Evolutionary conservation across 2,797 vertebrate genomes (phyloP).

Genomic region (Chrysocyon brachyurus): DNA sequence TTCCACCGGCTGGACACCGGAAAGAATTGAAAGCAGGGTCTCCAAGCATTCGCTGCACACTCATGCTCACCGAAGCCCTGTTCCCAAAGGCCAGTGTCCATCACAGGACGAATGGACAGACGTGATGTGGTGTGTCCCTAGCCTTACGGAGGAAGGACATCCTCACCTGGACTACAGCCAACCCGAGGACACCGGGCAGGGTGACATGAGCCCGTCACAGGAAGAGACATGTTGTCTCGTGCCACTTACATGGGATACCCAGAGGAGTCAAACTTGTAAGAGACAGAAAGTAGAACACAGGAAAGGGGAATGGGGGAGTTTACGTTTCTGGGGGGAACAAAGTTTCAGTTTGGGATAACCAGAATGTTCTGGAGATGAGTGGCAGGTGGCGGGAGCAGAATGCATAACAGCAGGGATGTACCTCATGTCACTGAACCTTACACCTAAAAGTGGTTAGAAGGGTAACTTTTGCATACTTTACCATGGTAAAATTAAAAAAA

Average conservation of each 20-base stretch:
- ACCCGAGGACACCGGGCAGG: too few relatives aligned
- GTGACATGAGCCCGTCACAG: background rate
- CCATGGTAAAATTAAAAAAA: background rate
- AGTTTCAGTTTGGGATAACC: background rate
- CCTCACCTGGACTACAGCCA: fast-evolving
- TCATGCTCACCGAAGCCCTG: fast-evolving
- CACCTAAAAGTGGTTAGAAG: background rate
- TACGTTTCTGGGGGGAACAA: background rate
- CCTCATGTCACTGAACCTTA: fast-evolving
- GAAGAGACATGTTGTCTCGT: fast-evolving
- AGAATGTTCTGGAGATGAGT: background rate
- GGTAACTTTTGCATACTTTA: too few relatives aligned
- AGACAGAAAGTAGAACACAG: fast-evolving
- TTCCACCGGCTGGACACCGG: background rate
- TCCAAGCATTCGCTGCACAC: fast-evolving
- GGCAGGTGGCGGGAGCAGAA: fast-evolving
- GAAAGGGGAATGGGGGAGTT: fast-evolving
- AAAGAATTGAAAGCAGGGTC: background rate
- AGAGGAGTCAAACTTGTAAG: background rate
- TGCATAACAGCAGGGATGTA: fast-evolving
- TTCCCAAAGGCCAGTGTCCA: fast-evolving
- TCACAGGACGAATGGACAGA: fast-evolving
- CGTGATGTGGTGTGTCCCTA: fast-evolving
- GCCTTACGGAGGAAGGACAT: background rate
- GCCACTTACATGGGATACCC: fast-evolving